phyloP scores from a whole-genome alignment of 2,113 vertebrate genomes.

The Caloenas nicobarica region DNA sequence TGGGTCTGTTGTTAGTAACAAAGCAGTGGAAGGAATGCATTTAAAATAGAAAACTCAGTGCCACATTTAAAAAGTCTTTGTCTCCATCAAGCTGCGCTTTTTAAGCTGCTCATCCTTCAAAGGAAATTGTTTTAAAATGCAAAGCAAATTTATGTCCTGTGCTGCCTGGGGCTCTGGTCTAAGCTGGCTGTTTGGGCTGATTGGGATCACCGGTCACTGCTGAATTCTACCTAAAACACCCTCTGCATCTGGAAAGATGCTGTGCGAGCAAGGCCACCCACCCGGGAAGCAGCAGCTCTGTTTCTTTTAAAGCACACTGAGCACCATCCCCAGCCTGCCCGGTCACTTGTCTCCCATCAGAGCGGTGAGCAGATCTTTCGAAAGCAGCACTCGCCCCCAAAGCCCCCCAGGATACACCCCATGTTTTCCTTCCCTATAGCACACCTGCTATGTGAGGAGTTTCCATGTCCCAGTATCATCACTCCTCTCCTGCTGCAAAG shows the following conservation, averaged over 20 bases:
- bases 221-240: not conserved
- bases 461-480: not conserved
- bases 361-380: not conserved
- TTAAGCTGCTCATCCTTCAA: not conserved
- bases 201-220: not conserved
- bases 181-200: not conserved
- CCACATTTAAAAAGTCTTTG: not conserved
- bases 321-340: not conserved
- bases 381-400: not conserved
- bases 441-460: fast-evolving
- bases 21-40: not conserved
- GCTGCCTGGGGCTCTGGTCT: not conserved
- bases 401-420: fast-evolving
- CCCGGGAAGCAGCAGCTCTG: not conserved
- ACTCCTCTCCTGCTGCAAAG: not conserved
- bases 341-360: fast-evolving
- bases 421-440: not conserved
- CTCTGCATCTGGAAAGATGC: not conserved
- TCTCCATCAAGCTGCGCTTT: not conserved
- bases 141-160: not conserved
- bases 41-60: not conserved
- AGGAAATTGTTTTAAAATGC: not conserved
- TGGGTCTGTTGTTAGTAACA: not conserved
- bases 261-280: not conserved
- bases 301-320: not conserved